Percentiles rank a stretch among this genome's conserved stretches.
Conservation (phyloP, 2,888 invertebrate genomes). For the Dicycla oo region DNA sequence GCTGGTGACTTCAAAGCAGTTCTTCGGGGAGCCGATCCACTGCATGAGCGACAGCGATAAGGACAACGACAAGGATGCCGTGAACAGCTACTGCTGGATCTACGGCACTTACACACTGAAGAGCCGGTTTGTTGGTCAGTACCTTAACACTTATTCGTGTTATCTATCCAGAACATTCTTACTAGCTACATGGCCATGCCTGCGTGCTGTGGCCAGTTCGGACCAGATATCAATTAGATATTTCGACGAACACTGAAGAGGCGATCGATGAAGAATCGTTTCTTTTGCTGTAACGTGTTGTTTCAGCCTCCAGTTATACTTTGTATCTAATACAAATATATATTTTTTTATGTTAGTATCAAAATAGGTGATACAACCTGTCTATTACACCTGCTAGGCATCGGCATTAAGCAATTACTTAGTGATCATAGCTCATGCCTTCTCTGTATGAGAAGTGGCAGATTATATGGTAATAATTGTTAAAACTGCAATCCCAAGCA, state of each 20-base stretch:
- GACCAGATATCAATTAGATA: not conserved
- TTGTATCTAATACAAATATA: too few relatives aligned
- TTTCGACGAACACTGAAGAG: not conserved
- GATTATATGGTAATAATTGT: too few relatives aligned
- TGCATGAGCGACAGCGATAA: constrained; percentile 91
- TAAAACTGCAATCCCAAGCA: too few relatives aligned
- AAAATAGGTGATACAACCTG: too few relatives aligned
- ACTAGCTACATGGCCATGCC: not conserved
- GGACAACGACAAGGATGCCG: constrained; percentile 89
- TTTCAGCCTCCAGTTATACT: not conserved
- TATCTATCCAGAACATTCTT: not conserved
- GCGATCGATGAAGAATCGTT: not conserved
- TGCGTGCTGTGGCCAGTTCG: not conserved
- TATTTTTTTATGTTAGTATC: not conserved
- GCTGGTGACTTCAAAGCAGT: constrained; percentile 94
- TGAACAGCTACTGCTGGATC: constrained; percentile 95
- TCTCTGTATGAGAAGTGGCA: too few relatives aligned
- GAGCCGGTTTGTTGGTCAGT: constrained; percentile 66
- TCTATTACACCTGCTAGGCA: too few relatives aligned
- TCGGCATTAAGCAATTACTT: too few relatives aligned
- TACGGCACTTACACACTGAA: constrained; percentile 92
- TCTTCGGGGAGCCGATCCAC: constrained; percentile 96
- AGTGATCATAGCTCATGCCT: too few relatives aligned
- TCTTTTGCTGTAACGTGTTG: not conserved
- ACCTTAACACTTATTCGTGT: not conserved